Base-by-base conservation (phyloP, 1,140 invertebrate species). In the Dinoponera quadriceps region DNA sequence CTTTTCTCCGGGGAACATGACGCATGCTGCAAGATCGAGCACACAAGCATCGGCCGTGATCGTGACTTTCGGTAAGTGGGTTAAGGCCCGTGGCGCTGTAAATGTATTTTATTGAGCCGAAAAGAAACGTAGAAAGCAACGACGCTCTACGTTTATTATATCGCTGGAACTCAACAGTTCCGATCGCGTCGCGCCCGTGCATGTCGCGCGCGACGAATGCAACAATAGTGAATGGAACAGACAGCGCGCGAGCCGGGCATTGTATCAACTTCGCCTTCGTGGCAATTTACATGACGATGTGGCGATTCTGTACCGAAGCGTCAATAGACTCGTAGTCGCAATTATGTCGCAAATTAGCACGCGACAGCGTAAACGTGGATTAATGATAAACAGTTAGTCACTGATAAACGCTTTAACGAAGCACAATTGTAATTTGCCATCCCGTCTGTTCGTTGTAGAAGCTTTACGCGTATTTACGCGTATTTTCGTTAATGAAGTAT, bases 1-100 rank as follows among this genome's bases (percentile, higher is more conserved):
- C 55, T 69, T 73, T 71, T 71, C 62, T 29, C 49, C 72, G 7
- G 2, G 20, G 33, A 51, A 84, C 85, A 69, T 83, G 73, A 86
- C 85, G 54, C 81, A 55, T 44, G 54, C 54, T 44, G 73, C 18
- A 59, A 48, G 80, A 87, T 77, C 78, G 87, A 33, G 73, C 62
- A 68, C 65, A 81, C 72, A 73, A 81, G 82, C 82, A 68, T 78
- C 81, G 86, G 75, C 83, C 86, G 84, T 86, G 88, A 89, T 89
- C 88, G 88, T 89, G 88, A 89, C 88, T 89, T 73, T 84, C 57
- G 69, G 60, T 82, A 89, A 89, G 88, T 89, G 63, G 88, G 88
- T 84, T 83, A 83, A 62, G 55, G 71, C 83, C 60, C 62, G 73
- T 68, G 51, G 55, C 80, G 75, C 60, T 74, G 82, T 51, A 62